Evolutionary conservation across 2,888 invertebrate genomes (phyloP), one percentile per base, ranked within the genome.

Genomic region (Parascotia fuliginaria): DNA sequence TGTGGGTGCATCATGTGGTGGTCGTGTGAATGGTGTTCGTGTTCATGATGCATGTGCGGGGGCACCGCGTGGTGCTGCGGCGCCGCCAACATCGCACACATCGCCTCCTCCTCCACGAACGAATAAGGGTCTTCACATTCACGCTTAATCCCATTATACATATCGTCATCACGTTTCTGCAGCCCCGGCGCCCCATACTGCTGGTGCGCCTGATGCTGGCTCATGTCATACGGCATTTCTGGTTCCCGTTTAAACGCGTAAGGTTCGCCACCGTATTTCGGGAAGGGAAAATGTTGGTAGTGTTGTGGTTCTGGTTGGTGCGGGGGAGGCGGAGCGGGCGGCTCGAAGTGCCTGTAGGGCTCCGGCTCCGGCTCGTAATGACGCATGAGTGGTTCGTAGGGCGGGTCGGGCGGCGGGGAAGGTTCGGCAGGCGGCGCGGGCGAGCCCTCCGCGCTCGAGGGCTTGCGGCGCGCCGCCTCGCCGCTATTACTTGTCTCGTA

Each of bases 401-500:
- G 74, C 28, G 78, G 69, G 66, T 70, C 79, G 65, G 78, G 78
- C 48, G 78, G 81, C 56, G 82, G 80, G 42, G 78, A 65, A 22
- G 84, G 77, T 65, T 75, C 75, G 57, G 83, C 72, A 45, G 85
- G 82, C 62, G 79, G 81, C 75, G 80, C 76, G 62, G 80, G 83
- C 65, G 81, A 79, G 72, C 76, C 79, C 77, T 77, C 80, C 29
- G 79, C 69, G 84, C 84, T 74, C 73, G 86, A 76, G 76, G 81
- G 83, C 83, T 88, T 88, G 78, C 88, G 87, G 66, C 90, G 90
- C 83, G 87, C 81, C 81, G 85, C 87, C 85, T 92, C 91, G 77
- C 92, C 94, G 77, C 94, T 94, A 70, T 93, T 96, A 89, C 96
- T 96, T 71, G 97, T 97, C 93, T 97, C 97, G 93, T 97, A 97